Base-by-base conservation (phyloP, 1,140 invertebrate species). In the Brachionus paranguensis region DNA sequence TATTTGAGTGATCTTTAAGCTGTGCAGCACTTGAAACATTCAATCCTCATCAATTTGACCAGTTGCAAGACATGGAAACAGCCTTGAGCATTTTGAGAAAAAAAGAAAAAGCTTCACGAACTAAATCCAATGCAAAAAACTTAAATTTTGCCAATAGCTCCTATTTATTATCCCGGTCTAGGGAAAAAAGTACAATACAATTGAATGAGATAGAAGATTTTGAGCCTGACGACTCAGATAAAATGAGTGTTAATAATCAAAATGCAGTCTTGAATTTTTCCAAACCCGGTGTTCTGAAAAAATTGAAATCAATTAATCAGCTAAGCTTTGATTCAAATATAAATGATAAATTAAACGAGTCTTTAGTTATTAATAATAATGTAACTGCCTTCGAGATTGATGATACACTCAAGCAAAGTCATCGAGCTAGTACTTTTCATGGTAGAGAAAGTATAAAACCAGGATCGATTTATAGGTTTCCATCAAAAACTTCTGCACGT, bases 1-100 rank as follows among this genome's bases (percentile, higher is more conserved):
- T 12, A 50, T 50, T 50, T 14, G n/a, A 8, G 45, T 50, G n/a
- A 33, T 29, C 14, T 41, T 43, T 17, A 6, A 72, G 68, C 41
- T 72, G 68, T 72, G 37, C 8, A 43, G 68, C 68, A 17, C 17
- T 72, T 17, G 68, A 72, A 72, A 72, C 68, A 17, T 43, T 41
- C 20, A 72, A 72, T 41, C 68, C 68, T 12, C 68, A 72, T 45
- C 68, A 72, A 72, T 72, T 72, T 17, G 68, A 72, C 33, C 68
- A 72, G 43, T 43, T 72, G 41, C 68, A 72, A 45, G 68, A 72
- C 37, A 41, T 72, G 33, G 68, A 72, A 43, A 10, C 37, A 45
- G 37, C 68, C 17, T 41, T 72, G 37, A 72, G 43, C 17, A 68
- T 14, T 29, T 33, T 41, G n/a, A 3, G 65, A 20, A 72, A 72